phyloP scores from a whole-genome alignment of 2,797 vertebrate genomes.

The Hippoglossus hippoglossus region DNA sequence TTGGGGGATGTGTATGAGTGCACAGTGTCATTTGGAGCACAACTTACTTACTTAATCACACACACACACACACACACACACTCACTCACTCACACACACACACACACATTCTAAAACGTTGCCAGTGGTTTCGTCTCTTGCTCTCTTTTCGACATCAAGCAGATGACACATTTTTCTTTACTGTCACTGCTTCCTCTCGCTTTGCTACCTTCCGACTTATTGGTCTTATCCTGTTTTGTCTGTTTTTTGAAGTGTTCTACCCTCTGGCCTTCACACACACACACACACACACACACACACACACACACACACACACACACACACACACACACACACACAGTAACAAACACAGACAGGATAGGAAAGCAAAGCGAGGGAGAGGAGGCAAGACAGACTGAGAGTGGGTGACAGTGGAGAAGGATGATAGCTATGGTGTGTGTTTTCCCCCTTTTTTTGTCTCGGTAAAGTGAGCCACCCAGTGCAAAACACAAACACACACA shows the following conservation, averaged over 20 bases:
- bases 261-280: constrained; percentile 38
- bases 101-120: no score
- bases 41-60: no score
- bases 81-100: no score
- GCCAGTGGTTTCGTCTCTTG: no score
- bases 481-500: constrained; percentile 6
- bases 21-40: neutral
- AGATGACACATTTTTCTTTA: constrained; percentile 16
- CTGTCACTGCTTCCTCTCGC: constrained; percentile 32
- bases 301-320: constrained; percentile 21
- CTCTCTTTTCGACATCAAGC: no score
- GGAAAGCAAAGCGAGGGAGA: constrained; percentile 28
- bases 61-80: no score
- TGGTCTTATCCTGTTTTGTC: constrained; percentile 46
- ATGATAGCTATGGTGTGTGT: constrained; percentile 64
- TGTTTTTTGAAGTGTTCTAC: constrained; percentile 45
- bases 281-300: constrained; percentile 18
- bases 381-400: constrained; percentile 30
- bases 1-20: neutral
- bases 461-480: constrained; percentile 53
- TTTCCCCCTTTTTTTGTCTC: constrained; percentile 38
- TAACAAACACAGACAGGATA: neutral
- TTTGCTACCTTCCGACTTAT: constrained; percentile 46
- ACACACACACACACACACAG: constrained; percentile 17
- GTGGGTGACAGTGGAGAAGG: constrained; percentile 45